Evolutionary conservation across 2,797 vertebrate genomes (phyloP).

Genomic region (Takifugu rubripes): DNA sequence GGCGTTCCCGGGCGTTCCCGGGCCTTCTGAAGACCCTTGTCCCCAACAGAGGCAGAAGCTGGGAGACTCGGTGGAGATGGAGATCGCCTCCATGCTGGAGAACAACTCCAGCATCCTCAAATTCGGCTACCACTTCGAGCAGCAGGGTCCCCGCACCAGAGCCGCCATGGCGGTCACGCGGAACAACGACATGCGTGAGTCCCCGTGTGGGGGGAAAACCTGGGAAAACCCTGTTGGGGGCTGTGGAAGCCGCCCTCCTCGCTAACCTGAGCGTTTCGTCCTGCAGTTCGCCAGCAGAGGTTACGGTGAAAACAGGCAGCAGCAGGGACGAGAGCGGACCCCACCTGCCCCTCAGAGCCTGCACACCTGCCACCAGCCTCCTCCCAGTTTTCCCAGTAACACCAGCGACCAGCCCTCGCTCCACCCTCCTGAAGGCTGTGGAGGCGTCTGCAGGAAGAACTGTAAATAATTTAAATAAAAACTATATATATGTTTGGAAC

Average conservation of each 20-base stretch:
- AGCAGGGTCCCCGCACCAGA: conserved; percentile 90
- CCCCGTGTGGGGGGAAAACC: not conserved
- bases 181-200: conserved; percentile 91
- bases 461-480: conserved; percentile 85
- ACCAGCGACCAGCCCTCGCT: conserved; percentile 2
- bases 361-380: conserved; percentile 12
- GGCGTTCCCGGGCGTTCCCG: not conserved
- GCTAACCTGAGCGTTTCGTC: not conserved
- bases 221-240: no score
- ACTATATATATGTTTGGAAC: conserved; percentile 64
- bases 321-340: conserved; percentile 7
- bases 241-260: no score
- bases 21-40: not conserved
- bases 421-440: conserved; percentile 32
- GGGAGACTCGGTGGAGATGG: conserved; percentile 92
- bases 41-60: conserved; percentile 83
- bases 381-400: conserved; percentile 15
- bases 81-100: conserved; percentile 93
- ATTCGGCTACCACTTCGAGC: conserved; percentile 93
- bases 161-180: conserved; percentile 88
- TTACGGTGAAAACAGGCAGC: conserved; percentile 65
- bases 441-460: conserved; percentile 59
- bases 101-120: conserved; percentile 87
- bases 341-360: conserved; percentile 11
- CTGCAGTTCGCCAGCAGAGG: conserved; percentile 80